phyloP scores from a whole-genome alignment of 2,888 invertebrate species.

The Cancer borealis region DNA sequence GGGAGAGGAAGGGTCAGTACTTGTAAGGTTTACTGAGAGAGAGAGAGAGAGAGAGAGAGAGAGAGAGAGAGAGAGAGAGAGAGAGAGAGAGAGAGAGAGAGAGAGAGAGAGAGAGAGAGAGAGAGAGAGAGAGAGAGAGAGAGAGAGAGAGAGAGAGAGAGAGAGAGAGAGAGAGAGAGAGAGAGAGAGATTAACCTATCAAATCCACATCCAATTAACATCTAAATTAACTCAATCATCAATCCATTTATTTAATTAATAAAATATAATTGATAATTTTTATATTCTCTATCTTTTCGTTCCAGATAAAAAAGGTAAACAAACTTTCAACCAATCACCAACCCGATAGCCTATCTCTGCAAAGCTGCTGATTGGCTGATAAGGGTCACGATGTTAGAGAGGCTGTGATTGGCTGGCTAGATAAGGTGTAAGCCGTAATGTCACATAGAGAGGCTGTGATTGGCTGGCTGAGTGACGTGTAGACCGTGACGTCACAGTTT shows the following conservation, averaged over 20 bases:
- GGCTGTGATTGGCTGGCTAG: too few species aligned
- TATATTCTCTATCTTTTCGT: too few species aligned
- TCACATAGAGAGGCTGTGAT: background rate
- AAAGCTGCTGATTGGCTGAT: too few species aligned
- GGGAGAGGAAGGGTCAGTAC: background rate
- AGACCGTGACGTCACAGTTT: background rate
- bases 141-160: conserved; percentile 35
- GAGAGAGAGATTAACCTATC: background rate
- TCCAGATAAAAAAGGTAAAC: too few species aligned
- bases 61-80: conserved; percentile 40
- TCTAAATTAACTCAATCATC: background rate
- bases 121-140: background rate
- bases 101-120: too few species aligned
- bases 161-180: conserved; percentile 37
- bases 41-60: conserved; percentile 33
- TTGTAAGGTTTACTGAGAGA: background rate
- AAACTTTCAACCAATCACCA: too few species aligned
- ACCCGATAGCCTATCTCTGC: too few species aligned
- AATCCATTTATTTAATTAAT: background rate
- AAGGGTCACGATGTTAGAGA: too few species aligned
- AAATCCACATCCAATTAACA: background rate
- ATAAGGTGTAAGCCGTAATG: background rate
- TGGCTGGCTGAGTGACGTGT: too few species aligned
- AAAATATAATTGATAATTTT: too few species aligned
- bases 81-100: background rate